These are phyloP conservation scores for Thryonomys swinderianus DNA, from an alignment of 2,113 vertebrate genomes.

Conservation along the genomic window DNA sequence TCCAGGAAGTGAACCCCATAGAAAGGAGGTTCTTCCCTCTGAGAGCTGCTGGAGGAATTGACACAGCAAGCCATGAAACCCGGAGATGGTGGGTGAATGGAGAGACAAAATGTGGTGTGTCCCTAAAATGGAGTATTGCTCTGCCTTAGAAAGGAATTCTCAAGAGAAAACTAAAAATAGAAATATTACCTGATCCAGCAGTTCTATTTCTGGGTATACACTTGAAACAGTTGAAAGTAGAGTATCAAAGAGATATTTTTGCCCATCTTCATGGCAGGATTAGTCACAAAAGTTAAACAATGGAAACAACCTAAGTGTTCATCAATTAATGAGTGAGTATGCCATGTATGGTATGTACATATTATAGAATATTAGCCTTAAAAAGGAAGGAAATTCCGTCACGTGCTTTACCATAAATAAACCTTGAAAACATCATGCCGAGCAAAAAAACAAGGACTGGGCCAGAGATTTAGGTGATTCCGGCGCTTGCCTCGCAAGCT, in stretches of 20 bases:
- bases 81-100: too few relatives aligned
- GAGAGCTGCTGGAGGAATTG: background rate
- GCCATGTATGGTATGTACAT: background rate
- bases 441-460: too few relatives aligned
- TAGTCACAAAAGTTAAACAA: background rate
- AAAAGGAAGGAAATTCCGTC: background rate
- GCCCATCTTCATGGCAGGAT: background rate
- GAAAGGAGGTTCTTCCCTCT: background rate
- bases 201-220: background rate
- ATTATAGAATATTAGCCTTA: background rate
- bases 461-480: too few relatives aligned
- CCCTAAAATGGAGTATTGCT: background rate
- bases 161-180: background rate
- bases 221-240: background rate
- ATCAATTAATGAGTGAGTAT: background rate
- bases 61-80: background rate
- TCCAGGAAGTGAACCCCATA: background rate
- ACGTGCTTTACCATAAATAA: background rate
- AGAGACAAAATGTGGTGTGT: background rate
- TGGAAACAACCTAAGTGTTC: background rate
- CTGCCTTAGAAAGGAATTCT: background rate
- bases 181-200: background rate
- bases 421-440: background rate
- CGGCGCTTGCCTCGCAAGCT: too few relatives aligned
- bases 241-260: background rate